phyloP scores from a whole-genome alignment of 2,113 vertebrate species.

The Chaetodon trifascialis region DNA sequence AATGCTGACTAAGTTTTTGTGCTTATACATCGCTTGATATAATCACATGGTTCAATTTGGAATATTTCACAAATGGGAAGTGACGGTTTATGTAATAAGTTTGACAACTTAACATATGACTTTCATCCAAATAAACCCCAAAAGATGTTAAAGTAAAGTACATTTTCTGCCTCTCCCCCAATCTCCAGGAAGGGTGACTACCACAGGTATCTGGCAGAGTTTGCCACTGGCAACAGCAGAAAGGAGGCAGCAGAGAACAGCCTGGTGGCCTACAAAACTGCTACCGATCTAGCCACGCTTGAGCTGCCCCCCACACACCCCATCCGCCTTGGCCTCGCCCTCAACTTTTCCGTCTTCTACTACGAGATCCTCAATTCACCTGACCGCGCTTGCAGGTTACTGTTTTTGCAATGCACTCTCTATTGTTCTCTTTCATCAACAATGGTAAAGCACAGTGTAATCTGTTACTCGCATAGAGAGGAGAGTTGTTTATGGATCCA shows the following conservation, averaged over 20 bases:
- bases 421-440: background rate
- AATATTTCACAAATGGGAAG: background rate
- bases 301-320: slow-evolving; percentile 98
- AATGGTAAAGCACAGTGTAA: background rate
- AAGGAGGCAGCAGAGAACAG: slow-evolving; percentile 99
- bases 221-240: slow-evolving; percentile 97
- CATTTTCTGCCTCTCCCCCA: background rate
- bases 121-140: too few relatives aligned
- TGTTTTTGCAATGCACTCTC: background rate
- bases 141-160: too few relatives aligned
- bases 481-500: background rate
- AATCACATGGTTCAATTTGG: background rate
- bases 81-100: background rate
- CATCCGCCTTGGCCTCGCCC: slow-evolving; percentile 97
- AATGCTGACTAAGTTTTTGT: background rate
- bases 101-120: background rate
- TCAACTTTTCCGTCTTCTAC: slow-evolving; percentile 99
- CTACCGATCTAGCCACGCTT: slow-evolving; percentile 96
- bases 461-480: background rate
- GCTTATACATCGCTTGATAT: background rate
- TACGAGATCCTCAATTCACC: slow-evolving; percentile 99
- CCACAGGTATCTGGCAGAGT: slow-evolving; percentile 99
- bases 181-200: slow-evolving; percentile 96
- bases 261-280: slow-evolving; percentile 97
- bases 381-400: slow-evolving; percentile 98